A percentile compares a stretch with the other conserved stretches of the same genome.
These are phyloP conservation scores for Arctia plantaginis DNA, from an alignment of 2,888 invertebrate species.

Conservation along the genomic window DNA sequence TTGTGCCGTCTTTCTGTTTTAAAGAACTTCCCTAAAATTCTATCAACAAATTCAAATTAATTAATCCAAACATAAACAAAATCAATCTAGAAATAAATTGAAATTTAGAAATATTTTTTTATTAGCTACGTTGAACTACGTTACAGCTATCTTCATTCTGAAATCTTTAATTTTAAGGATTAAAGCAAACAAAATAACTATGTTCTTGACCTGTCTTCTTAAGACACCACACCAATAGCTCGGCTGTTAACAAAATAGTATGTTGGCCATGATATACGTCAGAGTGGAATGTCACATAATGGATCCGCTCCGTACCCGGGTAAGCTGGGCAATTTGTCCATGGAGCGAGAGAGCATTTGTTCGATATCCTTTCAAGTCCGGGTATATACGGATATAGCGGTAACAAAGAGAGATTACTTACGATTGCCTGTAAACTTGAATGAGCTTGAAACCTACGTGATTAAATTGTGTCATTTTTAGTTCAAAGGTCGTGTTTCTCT, in stretches of 20 bases:
- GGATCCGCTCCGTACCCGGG: slow-evolving; percentile 46
- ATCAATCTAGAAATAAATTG: no score
- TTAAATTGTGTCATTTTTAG: slow-evolving; percentile 38
- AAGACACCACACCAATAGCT: background rate
- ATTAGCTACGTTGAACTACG: no score
- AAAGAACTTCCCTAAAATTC: no score
- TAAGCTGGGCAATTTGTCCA: slow-evolving; percentile 55
- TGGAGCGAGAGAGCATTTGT: slow-evolving; percentile 51
- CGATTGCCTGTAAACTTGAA: slow-evolving; percentile 43
- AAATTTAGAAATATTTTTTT: no score
- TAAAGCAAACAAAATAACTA: background rate
- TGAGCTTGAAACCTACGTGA: slow-evolving; percentile 33
- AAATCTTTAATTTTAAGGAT: background rate
- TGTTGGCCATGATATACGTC: slow-evolving; percentile 35
- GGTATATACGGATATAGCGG: slow-evolving; percentile 47
- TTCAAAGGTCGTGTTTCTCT: background rate
- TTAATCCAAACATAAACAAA: background rate
- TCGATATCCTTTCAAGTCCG: slow-evolving; percentile 54
- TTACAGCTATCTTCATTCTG: background rate
- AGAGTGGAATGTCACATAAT: slow-evolving; percentile 52
- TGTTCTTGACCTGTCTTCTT: background rate
- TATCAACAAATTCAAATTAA: background rate
- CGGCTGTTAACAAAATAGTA: slow-evolving; percentile 19
- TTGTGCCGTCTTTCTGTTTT: no score
- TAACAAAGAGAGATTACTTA: slow-evolving; percentile 55